Conservation (phyloP, 2,113 vertebrate species). For the Colossoma macropomum region DNA sequence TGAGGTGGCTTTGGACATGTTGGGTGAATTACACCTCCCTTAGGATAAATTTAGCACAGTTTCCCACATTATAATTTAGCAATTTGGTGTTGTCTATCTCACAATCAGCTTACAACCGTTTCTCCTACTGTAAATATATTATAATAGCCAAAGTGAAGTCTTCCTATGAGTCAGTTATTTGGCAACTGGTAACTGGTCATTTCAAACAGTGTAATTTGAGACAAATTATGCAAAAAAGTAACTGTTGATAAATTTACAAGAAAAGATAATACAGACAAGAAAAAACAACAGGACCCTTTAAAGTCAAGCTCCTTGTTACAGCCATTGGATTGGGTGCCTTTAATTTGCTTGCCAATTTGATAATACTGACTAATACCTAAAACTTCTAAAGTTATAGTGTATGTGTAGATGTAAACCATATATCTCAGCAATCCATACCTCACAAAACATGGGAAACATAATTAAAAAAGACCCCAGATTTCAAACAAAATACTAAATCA, state of each 20-base stretch:
- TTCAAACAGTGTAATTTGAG: too few relatives aligned
- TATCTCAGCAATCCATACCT: background rate
- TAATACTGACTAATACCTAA: too few relatives aligned
- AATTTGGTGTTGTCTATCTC: slow-evolving; percentile 44
- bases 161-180: background rate
- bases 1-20: background rate
- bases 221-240: too few relatives aligned
- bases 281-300: background rate
- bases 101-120: slow-evolving; percentile 22
- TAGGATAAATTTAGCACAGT: background rate
- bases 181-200: background rate
- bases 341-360: too few relatives aligned
- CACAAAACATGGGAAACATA: background rate
- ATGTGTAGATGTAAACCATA: background rate
- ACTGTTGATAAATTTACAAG: background rate
- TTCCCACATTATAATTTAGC: slow-evolving; percentile 16
- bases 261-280: background rate
- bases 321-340: background rate
- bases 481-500: background rate
- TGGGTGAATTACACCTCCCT: background rate
- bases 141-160: background rate
- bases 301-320: background rate
- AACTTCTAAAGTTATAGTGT: too few relatives aligned
- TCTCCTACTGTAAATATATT: background rate
- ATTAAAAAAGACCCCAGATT: background rate